Percentiles rank a stretch among this genome's conserved stretches.
phyloP scores from a whole-genome alignment of 2,888 invertebrate genomes.

The Eledone cirrhosa region DNA sequence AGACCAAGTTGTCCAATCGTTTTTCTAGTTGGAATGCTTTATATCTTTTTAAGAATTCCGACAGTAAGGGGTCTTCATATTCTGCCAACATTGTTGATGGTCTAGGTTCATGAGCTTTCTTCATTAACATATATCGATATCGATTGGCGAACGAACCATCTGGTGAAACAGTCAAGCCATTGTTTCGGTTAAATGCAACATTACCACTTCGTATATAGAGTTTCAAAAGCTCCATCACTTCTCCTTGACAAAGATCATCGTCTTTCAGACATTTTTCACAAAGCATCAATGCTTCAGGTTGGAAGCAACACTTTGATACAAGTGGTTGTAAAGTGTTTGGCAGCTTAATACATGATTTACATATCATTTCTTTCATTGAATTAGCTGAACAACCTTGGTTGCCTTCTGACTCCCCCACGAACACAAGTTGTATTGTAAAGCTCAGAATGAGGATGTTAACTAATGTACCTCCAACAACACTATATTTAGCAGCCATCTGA shows the following conservation, averaged over 20 bases:
- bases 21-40: too few relatives aligned
- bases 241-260: not conserved
- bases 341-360: not conserved
- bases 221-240: too few relatives aligned
- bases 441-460: not conserved
- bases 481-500: not conserved
- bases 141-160: too few relatives aligned
- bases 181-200: too few relatives aligned
- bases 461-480: not conserved
- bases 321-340: not conserved
- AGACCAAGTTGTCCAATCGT: not conserved
- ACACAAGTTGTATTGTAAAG: not conserved
- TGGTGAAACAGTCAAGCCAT: too few relatives aligned
- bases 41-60: too few relatives aligned
- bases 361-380: not conserved
- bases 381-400: not conserved
- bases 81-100: too few relatives aligned
- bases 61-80: too few relatives aligned
- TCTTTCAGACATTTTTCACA: constrained; percentile 13
- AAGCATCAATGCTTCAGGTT: not conserved
- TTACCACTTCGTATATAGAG: too few relatives aligned
- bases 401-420: not conserved
- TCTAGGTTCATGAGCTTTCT: too few relatives aligned
- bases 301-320: constrained; percentile 9
- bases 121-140: too few relatives aligned